These are phyloP conservation scores for Chiloscyllium punctatum DNA, from an alignment of 2,797 vertebrate species.

Conservation along the genomic window DNA sequence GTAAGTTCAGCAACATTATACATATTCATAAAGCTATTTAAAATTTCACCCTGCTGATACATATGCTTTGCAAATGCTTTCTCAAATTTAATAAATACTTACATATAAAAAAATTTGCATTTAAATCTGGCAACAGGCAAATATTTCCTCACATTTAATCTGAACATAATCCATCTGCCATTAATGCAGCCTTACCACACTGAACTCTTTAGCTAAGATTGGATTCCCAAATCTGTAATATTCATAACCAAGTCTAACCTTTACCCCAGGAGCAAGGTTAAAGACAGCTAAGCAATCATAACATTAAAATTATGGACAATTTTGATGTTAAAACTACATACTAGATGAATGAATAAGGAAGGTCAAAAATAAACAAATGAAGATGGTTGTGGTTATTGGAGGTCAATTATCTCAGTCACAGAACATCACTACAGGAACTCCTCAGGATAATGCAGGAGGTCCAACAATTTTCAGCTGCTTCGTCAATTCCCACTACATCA, in stretches of 20 bases:
- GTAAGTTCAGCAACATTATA: background rate
- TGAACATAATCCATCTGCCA: background rate
- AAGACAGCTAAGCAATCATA: background rate
- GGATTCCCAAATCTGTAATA: background rate
- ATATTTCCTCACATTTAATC: background rate
- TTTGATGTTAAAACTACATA: background rate
- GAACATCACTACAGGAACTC: too few relatives aligned
- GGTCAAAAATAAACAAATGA: too few relatives aligned
- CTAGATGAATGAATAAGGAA: too few relatives aligned
- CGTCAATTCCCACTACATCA: too few relatives aligned
- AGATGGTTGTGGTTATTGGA: too few relatives aligned
- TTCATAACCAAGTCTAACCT: background rate
- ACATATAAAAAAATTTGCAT: conserved; percentile 42
- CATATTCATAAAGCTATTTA: conserved; percentile 22
- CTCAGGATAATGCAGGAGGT: too few relatives aligned
- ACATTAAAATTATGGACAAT: background rate
- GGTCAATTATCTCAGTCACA: too few relatives aligned
- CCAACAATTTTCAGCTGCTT: too few relatives aligned
- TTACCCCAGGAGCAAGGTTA: background rate
- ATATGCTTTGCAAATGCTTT: conserved; percentile 7
- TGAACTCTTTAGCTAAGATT: background rate
- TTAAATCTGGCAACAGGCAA: conserved; percentile 48
- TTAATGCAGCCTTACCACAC: background rate
- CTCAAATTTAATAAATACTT: background rate
- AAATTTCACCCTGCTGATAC: background rate